Evolutionary conservation across 2,888 invertebrate genomes (phyloP).

Genomic region (Brachynemurus nebulosus): DNA sequence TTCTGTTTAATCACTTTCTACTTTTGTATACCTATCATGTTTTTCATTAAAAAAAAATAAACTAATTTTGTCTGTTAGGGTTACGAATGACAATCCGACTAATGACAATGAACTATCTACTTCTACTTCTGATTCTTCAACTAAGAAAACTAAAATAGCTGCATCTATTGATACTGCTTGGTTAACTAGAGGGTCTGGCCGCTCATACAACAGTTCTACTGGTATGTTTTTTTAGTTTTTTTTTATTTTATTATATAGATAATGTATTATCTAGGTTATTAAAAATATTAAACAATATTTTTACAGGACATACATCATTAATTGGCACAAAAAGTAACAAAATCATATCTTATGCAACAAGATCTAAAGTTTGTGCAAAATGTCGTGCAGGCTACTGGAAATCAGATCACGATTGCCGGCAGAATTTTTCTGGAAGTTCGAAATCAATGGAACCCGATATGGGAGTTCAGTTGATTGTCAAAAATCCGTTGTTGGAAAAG

Average conservation of each 20-base stretch:
- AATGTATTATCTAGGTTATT: background rate
- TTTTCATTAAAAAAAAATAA: background rate
- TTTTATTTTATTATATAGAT: background rate
- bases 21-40: background rate
- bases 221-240: slow-evolving; percentile 1
- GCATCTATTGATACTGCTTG: slow-evolving; percentile 1
- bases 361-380: slow-evolving; percentile 6
- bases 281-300: background rate
- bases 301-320: slow-evolving; percentile 2
- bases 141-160: background rate
- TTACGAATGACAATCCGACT: background rate
- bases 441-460: slow-evolving; percentile 19
- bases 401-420: slow-evolving; percentile 14
- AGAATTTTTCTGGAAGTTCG: slow-evolving; percentile 16
- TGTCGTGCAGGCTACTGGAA: slow-evolving; percentile 2
- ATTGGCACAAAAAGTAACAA: slow-evolving; percentile 1
- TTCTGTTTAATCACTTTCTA: background rate
- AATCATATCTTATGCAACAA: background rate
- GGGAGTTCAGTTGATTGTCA: slow-evolving; percentile 13
- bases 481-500: slow-evolving; percentile 12
- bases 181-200: slow-evolving; percentile 2
- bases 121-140: slow-evolving; percentile 2
- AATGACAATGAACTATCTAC: background rate
- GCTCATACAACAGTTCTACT: slow-evolving; percentile 5
- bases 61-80: background rate